These are phyloP conservation scores for Limosa lapponica DNA, from an alignment of 2,797 vertebrate genomes.

Conservation along the genomic window DNA sequence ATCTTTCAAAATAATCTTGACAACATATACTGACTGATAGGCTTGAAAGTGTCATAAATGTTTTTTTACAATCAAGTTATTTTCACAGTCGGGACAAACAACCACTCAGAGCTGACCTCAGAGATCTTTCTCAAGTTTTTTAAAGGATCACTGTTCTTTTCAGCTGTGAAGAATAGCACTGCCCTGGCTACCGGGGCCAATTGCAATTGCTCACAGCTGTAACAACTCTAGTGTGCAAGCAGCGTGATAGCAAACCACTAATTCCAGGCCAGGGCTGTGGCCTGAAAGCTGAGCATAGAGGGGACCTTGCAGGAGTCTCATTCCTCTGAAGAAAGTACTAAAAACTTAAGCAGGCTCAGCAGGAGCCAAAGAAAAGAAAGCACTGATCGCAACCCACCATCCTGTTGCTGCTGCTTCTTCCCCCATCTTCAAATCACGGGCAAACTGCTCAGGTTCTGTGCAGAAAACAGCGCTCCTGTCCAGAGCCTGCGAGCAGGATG, in stretches of 20 bases:
- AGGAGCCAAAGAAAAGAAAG: not conserved
- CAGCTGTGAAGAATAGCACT: constrained; percentile 5
- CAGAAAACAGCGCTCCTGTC: not conserved
- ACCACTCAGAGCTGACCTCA: not conserved
- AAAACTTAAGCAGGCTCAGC: not conserved
- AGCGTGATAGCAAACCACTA: not conserved
- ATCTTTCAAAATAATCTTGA: constrained; percentile 46
- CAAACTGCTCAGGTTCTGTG: not conserved
- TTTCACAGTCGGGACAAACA: constrained; percentile 46
- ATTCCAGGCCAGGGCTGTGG: not conserved
- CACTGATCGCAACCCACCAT: not conserved
- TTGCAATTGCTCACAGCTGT: constrained; percentile 51
- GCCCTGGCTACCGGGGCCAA: not conserved
- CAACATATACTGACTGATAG: not conserved
- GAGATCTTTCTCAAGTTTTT: constrained; percentile 4
- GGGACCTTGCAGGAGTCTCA: not conserved
- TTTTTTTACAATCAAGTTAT: constrained; percentile 19
- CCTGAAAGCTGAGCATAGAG: not conserved
- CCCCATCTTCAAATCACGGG: accelerated
- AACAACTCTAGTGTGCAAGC: not conserved
- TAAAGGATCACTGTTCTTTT: constrained; percentile 20
- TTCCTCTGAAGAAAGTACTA: not conserved
- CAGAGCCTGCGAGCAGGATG: not conserved
- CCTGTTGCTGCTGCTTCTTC: not conserved
- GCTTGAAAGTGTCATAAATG: constrained; percentile 6